Evolutionary conservation across 2,888 invertebrate species (phyloP), one percentile per base, ranked within the genome.

Genomic region (Lochmaea capreae): DNA sequence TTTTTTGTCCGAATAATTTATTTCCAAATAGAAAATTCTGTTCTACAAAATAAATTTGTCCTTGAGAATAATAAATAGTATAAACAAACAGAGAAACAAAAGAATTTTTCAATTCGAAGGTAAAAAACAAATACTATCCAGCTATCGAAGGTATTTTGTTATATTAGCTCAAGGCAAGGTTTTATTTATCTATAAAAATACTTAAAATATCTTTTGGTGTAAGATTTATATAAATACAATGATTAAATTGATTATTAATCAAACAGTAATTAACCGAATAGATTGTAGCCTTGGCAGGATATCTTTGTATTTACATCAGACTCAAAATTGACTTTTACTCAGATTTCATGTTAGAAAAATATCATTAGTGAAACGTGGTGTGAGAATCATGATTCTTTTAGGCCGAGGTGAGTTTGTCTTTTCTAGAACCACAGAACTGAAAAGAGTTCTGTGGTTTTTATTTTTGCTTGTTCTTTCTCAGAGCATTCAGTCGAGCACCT

Each of bases 141-240:
- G 22, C 22, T 22, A 1, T 22, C 18, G 33, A 61, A 68, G 68
- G 52, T 67, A 42, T 42, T 46, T 65, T 67, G 61, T 57, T 71
- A 57, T n/a, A 65, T 57, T 46, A 57, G 62, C 71, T 71, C 71
- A 57, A 62, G 71, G 71, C 71, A 71, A 71, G 65, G 65, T 58
- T 62, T 63, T 63, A 71, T 58, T 14, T 67, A 67, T 57, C 22
- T 10, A 43, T 46, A 71, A 70, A 70, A 61, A 54, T 62, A 62
- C 16, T 33, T 42, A 8, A 70, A 54, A 62, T 43, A 71, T 71
- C 54, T 65, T 71, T 71, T 46, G 65, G 65, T 65, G 18, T 71
- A 71, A 71, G 39, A 67, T 68, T 46, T 16, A 14, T 62, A 26
- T 62, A 14, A 52, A 46, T 42, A 59, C 22, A 26, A 33, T 61